Conservation (phyloP, 2,888 invertebrate species). For the Apomyelois bistriatella region DNA sequence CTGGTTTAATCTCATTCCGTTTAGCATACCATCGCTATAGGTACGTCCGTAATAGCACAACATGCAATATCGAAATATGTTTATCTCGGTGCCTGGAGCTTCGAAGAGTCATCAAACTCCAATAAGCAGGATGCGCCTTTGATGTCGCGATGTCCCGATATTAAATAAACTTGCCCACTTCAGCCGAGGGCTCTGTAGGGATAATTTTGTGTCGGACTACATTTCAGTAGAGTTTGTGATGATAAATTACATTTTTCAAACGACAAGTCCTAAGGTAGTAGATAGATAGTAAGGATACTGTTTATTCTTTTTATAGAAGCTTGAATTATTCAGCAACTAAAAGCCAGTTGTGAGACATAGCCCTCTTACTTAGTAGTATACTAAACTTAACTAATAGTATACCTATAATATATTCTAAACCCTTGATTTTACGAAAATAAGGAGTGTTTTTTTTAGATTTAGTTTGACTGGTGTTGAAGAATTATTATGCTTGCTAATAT, state of each 20-base stretch:
- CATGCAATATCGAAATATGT: background rate
- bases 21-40: background rate
- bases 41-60: background rate
- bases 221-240: conserved; percentile 16
- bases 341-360: no score
- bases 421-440: no score
- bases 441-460: no score
- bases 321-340: no score
- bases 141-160: conserved; percentile 37
- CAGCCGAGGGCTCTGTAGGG: background rate
- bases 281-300: no score
- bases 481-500: no score
- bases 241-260: background rate
- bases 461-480: no score
- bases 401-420: no score
- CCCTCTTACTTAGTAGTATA: no score
- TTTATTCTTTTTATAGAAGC: no score
- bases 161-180: conserved; percentile 36
- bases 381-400: no score
- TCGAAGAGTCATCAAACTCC: conserved; percentile 30
- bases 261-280: background rate
- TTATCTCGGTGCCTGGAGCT: background rate
- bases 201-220: background rate
- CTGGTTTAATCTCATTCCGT: background rate
- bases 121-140: conserved; percentile 38